Percentiles rank a stretch among this genome's conserved stretches.
Evolutionary conservation across 2,888 invertebrate species (phyloP).

Genomic region (Gortyna flavago): DNA sequence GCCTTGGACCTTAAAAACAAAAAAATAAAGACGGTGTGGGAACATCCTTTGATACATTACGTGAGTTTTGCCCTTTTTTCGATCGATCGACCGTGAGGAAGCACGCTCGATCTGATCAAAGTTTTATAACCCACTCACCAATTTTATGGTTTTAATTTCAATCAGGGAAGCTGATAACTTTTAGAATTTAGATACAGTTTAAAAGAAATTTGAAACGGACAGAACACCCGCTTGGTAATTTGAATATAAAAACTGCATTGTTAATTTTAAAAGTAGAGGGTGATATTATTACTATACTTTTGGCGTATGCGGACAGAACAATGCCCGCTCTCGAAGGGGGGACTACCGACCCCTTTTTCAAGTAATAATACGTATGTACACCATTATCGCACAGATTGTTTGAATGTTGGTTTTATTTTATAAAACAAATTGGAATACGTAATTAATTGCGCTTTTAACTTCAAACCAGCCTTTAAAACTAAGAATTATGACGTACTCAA

Average conservation of each 20-base stretch:
- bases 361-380: slow-evolving; percentile 73
- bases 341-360: slow-evolving; percentile 75
- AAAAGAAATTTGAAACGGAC: slow-evolving; percentile 56
- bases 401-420: slow-evolving; percentile 67
- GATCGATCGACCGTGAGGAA: slow-evolving; percentile 71
- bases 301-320: slow-evolving; percentile 75
- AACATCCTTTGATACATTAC: slow-evolving; percentile 78
- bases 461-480: slow-evolving; percentile 39
- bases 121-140: slow-evolving; percentile 74
- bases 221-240: slow-evolving; percentile 49
- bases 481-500: slow-evolving; percentile 50
- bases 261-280: slow-evolving; percentile 62
- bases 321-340: slow-evolving; percentile 71
- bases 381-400: slow-evolving; percentile 67
- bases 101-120: slow-evolving; percentile 76
- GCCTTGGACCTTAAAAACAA: slow-evolving; percentile 75
- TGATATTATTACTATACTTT: slow-evolving; percentile 71
- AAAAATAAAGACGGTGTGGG: slow-evolving; percentile 80
- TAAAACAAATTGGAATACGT: slow-evolving; percentile 53
- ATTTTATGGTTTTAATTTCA: slow-evolving; percentile 73
- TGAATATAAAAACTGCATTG: slow-evolving; percentile 57
- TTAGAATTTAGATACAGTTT: slow-evolving; percentile 54
- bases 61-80: slow-evolving; percentile 74
- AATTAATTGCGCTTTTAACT: slow-evolving; percentile 55
- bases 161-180: slow-evolving; percentile 63